These are phyloP conservation scores for Ceyx cyanopectus DNA, from an alignment of 2,113 vertebrate genomes.

Conservation along the genomic window DNA sequence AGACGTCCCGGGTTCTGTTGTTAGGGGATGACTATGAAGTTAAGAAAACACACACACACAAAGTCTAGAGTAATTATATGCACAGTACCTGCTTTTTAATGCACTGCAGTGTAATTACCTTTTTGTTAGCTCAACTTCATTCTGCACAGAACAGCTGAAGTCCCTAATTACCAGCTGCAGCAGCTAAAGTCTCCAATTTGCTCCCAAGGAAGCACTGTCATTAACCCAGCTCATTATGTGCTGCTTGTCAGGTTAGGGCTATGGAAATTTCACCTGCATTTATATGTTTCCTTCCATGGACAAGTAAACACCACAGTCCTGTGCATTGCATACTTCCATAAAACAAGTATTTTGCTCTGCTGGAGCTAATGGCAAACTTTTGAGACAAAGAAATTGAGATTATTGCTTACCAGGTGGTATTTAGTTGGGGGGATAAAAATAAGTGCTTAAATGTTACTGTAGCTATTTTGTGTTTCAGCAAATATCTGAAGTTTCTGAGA, in stretches of 20 bases:
- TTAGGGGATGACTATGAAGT: background rate
- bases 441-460: background rate
- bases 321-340: background rate
- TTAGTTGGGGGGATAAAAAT: background rate
- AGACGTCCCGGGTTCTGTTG: background rate
- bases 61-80: slow-evolving; percentile 22
- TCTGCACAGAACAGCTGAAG: slow-evolving; percentile 59
- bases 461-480: background rate
- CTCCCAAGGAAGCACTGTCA: slow-evolving; percentile 42
- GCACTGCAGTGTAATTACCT: slow-evolving; percentile 56
- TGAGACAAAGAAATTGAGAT: background rate
- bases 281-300: background rate
- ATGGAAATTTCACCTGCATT: slow-evolving; percentile 37
- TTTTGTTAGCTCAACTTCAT: slow-evolving; percentile 60
- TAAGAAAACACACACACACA: background rate
- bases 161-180: slow-evolving; percentile 69
- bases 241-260: slow-evolving; percentile 37
- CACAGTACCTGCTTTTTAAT: slow-evolving; percentile 26
- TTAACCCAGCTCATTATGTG: slow-evolving; percentile 67
- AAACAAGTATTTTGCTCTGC: background rate
- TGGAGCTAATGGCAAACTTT: background rate
- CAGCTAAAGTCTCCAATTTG: slow-evolving; percentile 54
- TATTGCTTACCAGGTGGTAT: background rate
- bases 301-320: background rate
- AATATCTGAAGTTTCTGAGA: background rate